These are phyloP conservation scores for Empis stercorea DNA, from an alignment of 2,888 invertebrate genomes.

Conservation along the genomic window DNA sequence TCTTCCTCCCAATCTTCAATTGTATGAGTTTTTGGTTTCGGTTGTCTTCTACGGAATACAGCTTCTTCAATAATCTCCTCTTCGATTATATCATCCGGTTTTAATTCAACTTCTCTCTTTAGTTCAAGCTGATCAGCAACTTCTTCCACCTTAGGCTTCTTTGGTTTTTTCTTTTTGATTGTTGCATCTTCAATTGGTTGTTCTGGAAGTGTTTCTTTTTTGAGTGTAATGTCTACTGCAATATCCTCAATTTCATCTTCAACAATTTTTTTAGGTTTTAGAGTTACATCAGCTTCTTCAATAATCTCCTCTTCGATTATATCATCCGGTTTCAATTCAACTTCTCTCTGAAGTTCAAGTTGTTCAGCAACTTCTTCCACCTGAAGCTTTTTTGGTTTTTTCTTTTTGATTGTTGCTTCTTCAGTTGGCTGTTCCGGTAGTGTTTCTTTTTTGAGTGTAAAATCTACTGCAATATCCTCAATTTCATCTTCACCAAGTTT, in stretches of 20 bases:
- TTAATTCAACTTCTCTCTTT: constrained; percentile 26
- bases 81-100: constrained; percentile 42
- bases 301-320: constrained; percentile 40
- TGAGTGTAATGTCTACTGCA: constrained; percentile 25
- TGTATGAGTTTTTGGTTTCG: constrained; percentile 19
- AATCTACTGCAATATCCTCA: constrained; percentile 30
- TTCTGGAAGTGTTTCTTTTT: constrained; percentile 25
- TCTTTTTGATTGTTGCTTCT: constrained; percentile 27
- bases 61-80: constrained; percentile 37
- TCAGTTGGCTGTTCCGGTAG: constrained; percentile 19
- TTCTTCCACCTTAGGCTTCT: constrained; percentile 25
- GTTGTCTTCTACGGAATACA: constrained; percentile 24
- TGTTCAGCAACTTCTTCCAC: constrained; percentile 31
- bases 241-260: constrained; percentile 28
- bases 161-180: constrained; percentile 27
- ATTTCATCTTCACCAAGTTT: constrained; percentile 19
- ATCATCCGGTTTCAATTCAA: constrained; percentile 38
- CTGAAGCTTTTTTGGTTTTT: constrained; percentile 25
- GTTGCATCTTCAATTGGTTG: constrained; percentile 29
- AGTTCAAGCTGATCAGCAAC: constrained; percentile 30
- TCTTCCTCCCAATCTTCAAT: constrained; percentile 24
- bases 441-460: constrained; percentile 12
- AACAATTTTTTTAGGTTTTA: constrained; percentile 28
- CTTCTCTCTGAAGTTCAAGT: constrained; percentile 27
- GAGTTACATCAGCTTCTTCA: constrained; percentile 32